phyloP scores from a whole-genome alignment of 1,140 invertebrate genomes.

The Diorhabda elongata region DNA sequence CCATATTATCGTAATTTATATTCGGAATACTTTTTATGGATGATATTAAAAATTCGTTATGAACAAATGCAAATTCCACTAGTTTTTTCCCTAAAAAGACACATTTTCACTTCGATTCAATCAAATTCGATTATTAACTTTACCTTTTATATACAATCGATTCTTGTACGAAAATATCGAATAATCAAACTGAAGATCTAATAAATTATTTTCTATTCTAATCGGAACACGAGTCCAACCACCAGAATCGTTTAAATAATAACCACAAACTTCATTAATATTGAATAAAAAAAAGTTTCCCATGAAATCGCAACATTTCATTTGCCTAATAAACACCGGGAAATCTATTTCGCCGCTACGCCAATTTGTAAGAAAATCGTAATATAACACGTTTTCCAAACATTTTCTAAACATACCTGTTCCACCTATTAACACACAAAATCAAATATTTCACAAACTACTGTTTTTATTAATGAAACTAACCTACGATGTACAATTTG shows the following conservation, averaged over 20 bases:
- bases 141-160: slow-evolving; percentile 39
- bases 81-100: slow-evolving; percentile 31
- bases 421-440: slow-evolving; percentile 28
- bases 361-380: slow-evolving; percentile 32
- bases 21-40: slow-evolving; percentile 13
- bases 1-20: slow-evolving; percentile 24
- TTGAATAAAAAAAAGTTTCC: slow-evolving; percentile 33
- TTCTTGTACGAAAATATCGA: slow-evolving; percentile 29
- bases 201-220: slow-evolving; percentile 19
- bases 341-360: slow-evolving; percentile 4
- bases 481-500: slow-evolving; percentile 33
- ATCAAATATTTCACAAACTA: neutral
- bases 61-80: slow-evolving; percentile 25
- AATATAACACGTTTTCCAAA: slow-evolving; percentile 38
- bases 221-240: slow-evolving; percentile 19
- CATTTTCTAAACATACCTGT: slow-evolving; percentile 37
- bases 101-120: neutral
- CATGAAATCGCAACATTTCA: slow-evolving; percentile 37
- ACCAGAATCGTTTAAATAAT: slow-evolving; percentile 23
- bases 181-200: slow-evolving; percentile 23
- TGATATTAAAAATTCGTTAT: slow-evolving; percentile 18
- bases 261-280: slow-evolving; percentile 29
- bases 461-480: neutral
- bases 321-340: slow-evolving; percentile 16
- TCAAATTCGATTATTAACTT: neutral